Evolutionary conservation across 1,140 invertebrate species (phyloP), one percentile per base, ranked within the genome.

Genomic region (Aradophagus sp.): DNA sequence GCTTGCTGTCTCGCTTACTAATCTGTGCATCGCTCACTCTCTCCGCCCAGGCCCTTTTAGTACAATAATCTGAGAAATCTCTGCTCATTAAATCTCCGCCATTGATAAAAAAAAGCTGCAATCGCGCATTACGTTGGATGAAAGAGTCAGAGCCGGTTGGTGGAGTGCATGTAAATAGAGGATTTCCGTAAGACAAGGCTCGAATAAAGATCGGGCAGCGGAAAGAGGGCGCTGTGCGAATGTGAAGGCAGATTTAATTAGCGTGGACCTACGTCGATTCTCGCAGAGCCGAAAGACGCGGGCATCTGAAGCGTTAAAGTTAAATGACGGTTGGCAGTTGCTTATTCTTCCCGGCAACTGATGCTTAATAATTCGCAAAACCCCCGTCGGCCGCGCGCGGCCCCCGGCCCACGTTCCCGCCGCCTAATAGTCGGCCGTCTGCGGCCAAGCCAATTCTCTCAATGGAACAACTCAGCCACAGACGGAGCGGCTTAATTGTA

Each of bases 281-380:
- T 81, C 77, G 78, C 74, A 56, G 58, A 74, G 75, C 68, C 66
- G 70, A n/a, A n/a, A 66, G 74, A 65, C 68, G 74, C 65, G 79
- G 80, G 76, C 79, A 85, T 82, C 81, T 86, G 81, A 76, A 86
- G 83, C 84, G 84, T 86, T 86, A 85, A 86, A 86, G 84, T 86
- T 86, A 85, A 86, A 86, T 85, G 84, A 86, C 80, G 84, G 84
- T 84, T 85, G 82, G 80, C 80, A 83, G 82, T 80, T 85, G 82
- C 82, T 86, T 84, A 86, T 86, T 86, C 84, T 86, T 85, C 83
- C 77, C 82, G 74, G 59, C 81, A 85, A 86, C 83, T 83, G 84
- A 86, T 85, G 84, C 84, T 86, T 84, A 83, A 84, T 85, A 86
- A 85, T 86, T 79, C 79, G 80, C 79, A 77, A 84, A 83, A 81